Conservation (phyloP, 1,140 invertebrate species). For the Zaprionus gabonicus region DNA sequence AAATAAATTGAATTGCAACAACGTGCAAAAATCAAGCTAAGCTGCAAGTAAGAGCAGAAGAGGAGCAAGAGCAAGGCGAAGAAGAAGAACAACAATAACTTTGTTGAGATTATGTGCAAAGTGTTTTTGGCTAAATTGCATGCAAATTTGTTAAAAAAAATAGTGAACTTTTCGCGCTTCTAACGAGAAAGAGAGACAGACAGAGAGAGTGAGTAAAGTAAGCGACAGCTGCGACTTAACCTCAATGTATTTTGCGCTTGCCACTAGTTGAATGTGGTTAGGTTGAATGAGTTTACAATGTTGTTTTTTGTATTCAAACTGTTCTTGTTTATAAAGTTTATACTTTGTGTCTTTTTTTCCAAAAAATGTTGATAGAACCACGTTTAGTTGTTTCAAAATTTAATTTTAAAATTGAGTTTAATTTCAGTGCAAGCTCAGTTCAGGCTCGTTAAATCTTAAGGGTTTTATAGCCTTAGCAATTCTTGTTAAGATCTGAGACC, state of each 20-base stretch:
- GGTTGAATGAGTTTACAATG: neutral
- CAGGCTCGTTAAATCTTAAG: neutral
- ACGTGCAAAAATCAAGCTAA: constrained; percentile 66
- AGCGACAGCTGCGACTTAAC: neutral
- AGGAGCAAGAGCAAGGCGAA: constrained; percentile 15
- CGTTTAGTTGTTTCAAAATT: neutral
- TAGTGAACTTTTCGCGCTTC: neutral
- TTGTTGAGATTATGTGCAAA: constrained; percentile 47
- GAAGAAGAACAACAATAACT: constrained; percentile 22
- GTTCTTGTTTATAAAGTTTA: neutral
- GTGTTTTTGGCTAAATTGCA: constrained; percentile 65
- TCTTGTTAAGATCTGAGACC: neutral
- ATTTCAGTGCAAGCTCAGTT: neutral
- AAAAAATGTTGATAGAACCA: neutral
- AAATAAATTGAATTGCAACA: constrained; percentile 82
- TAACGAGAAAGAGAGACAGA: neutral
- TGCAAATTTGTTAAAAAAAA: constrained; percentile 58
- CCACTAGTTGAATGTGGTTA: constrained; percentile 38
- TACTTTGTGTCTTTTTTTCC: neutral
- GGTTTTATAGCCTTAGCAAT: neutral
- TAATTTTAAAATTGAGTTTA: neutral
- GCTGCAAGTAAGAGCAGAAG: constrained; percentile 13
- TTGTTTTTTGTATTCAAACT: too few relatives aligned
- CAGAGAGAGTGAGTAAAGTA: constrained; percentile 17
- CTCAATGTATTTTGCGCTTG: constrained; percentile 3